Evolutionary conservation across 2,113 vertebrate genomes (phyloP).

Genomic region (Datnioides undecimradiatus): DNA sequence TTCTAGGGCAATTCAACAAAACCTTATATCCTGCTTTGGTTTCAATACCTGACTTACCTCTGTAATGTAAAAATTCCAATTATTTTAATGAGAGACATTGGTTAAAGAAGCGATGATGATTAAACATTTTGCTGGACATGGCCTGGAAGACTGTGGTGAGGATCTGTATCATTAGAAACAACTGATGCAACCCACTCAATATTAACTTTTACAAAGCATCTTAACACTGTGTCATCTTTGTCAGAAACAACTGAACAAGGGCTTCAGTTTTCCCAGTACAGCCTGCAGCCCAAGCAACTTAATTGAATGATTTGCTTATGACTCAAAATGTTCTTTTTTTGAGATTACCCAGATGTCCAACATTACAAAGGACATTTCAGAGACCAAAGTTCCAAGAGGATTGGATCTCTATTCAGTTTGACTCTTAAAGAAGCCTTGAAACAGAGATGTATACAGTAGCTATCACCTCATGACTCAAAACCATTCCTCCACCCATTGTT

Average conservation of each 20-base stretch:
- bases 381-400: not conserved
- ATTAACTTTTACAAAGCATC: conserved; percentile 56
- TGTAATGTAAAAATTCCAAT: not conserved
- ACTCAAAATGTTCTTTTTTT: not conserved
- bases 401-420: conserved; percentile 20
- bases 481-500: conserved; percentile 62
- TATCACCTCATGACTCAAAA: conserved; percentile 64
- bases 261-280: conserved; percentile 19
- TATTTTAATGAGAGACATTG: not conserved
- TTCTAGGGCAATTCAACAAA: conserved; percentile 64
- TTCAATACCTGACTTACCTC: not conserved
- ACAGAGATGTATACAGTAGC: conserved; percentile 85
- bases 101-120: conserved; percentile 8
- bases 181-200: conserved; percentile 42
- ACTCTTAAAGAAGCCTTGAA: conserved; percentile 57
- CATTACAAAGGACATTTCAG: conserved; percentile 24
- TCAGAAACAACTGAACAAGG: conserved; percentile 49
- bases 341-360: conserved; percentile 22
- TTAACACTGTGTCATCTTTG: conserved; percentile 78
- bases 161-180: conserved; percentile 46
- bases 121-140: conserved; percentile 46
- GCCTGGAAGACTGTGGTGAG: conserved; percentile 76
- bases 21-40: not conserved
- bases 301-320: not conserved
- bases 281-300: conserved; percentile 26